Percentiles rank a stretch among this genome's conserved stretches.
Conservation (phyloP, 1,140 invertebrate species). For the Rhizoglyphus robini region DNA sequence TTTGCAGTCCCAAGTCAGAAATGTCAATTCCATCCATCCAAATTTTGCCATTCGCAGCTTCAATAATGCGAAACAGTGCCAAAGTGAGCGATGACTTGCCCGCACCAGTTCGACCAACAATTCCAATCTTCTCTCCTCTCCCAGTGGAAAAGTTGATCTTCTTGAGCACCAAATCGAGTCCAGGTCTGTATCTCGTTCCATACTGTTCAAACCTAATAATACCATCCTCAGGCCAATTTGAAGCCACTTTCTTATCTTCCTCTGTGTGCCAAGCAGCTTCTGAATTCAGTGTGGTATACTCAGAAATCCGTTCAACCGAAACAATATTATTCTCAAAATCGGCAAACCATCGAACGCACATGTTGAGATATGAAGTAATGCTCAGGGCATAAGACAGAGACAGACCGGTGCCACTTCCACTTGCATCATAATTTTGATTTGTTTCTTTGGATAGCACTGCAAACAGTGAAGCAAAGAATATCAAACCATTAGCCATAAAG, state of each 20-base stretch:
- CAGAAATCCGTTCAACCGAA: conserved; percentile 46
- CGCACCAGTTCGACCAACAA: conserved; percentile 41
- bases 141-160: conserved; percentile 29
- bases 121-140: conserved; percentile 34
- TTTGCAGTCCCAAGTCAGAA: conserved; percentile 39
- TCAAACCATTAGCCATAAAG: conserved; percentile 78
- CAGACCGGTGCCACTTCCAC: conserved; percentile 40
- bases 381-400: conserved; percentile 42
- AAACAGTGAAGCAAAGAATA: conserved; percentile 74
- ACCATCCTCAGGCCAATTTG: conserved; percentile 60
- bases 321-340: conserved; percentile 49
- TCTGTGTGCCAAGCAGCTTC: conserved; percentile 14
- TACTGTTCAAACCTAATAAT: conserved; percentile 58
- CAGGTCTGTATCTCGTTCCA: conserved; percentile 41
- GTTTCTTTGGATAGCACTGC: conserved; percentile 50
- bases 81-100: conserved; percentile 41
- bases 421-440: conserved; percentile 28
- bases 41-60: conserved; percentile 36
- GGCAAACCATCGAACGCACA: conserved; percentile 43
- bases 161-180: conserved; percentile 33
- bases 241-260: conserved; percentile 27
- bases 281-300: conserved; percentile 38
- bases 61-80: conserved; percentile 41
- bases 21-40: conserved; percentile 39
- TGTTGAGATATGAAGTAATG: conserved; percentile 57